These are phyloP conservation scores for Clupea harengus DNA, from an alignment of 2,113 vertebrate genomes.

Conservation along the genomic window DNA sequence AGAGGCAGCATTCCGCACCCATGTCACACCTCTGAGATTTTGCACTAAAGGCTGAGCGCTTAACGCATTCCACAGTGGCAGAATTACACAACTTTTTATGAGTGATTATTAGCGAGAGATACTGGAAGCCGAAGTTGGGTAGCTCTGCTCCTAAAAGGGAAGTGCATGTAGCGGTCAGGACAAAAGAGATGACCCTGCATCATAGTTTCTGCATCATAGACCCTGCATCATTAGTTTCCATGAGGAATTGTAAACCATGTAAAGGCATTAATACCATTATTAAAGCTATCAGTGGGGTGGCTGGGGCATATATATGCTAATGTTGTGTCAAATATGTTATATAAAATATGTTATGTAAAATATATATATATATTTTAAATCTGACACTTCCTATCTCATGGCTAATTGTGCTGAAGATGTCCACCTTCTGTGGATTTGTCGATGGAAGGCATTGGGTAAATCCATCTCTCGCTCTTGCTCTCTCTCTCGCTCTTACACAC, in stretches of 20 bases:
- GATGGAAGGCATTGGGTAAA: no score
- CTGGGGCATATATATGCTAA: no score
- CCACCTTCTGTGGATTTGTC: neutral
- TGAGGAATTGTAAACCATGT: neutral
- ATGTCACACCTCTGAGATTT: neutral
- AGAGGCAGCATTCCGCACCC: neutral
- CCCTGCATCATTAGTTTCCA: neutral
- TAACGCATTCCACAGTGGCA: neutral
- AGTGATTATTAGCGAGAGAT: neutral
- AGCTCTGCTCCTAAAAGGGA: neutral
- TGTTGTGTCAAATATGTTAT: no score
- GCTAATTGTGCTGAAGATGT: neutral
- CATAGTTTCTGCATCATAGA: no score
- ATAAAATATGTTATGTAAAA: no score
- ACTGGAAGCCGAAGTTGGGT: neutral
- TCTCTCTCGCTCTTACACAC: neutral
- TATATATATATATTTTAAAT: no score
- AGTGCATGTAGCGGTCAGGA: neutral
- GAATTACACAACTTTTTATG: neutral
- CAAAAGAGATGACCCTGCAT: neutral
- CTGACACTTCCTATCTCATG: neutral
- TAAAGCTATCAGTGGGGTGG: no score
- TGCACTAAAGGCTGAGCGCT: neutral
- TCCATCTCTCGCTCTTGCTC: no score
- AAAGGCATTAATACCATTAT: no score